Percentiles rank a stretch among this genome's conserved stretches.
Conservation (phyloP, 1,140 invertebrate species). For the Idris sp. region DNA sequence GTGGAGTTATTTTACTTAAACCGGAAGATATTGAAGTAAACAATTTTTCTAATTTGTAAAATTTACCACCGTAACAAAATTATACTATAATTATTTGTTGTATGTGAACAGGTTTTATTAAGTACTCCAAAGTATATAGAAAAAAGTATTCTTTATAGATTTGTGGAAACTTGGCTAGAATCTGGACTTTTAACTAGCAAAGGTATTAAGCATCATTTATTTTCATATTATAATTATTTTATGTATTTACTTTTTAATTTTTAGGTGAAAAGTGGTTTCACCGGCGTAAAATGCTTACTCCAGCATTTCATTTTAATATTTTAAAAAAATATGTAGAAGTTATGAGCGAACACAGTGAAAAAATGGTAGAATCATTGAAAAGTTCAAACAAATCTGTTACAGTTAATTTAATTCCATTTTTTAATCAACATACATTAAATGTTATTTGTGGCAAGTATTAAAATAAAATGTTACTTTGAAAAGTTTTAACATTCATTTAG, state of each 20-base stretch:
- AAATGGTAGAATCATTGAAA: constrained; percentile 35
- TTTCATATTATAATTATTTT: too few relatives aligned
- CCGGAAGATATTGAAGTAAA: constrained; percentile 68
- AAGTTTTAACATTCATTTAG: too few relatives aligned
- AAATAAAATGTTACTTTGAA: too few relatives aligned
- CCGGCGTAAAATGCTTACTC: constrained; percentile 80
- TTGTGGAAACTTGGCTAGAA: constrained; percentile 10
- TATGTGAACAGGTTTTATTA: constrained; percentile 1
- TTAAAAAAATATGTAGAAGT: constrained; percentile 68
- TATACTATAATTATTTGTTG: too few relatives aligned
- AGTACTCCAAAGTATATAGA: constrained; percentile 21
- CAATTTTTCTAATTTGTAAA: too few relatives aligned
- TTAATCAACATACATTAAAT: constrained; percentile 86
- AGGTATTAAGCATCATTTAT: constrained; percentile 4
- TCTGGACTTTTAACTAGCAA: constrained; percentile 13
- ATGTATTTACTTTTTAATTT: too few relatives aligned
- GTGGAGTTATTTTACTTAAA: constrained; percentile 82
- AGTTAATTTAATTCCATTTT: constrained; percentile 81
- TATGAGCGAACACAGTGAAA: constrained; percentile 56
- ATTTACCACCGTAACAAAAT: too few relatives aligned
- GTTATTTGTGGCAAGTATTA: constrained; percentile 85
- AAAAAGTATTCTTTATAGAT: constrained; percentile 22
- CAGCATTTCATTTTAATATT: constrained; percentile 85
- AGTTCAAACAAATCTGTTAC: constrained; percentile 59
- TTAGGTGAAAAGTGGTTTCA: constrained; percentile 87